Evolutionary conservation across 2,113 vertebrate genomes (phyloP), one percentile per base, ranked within the genome.

Genomic region (Vulpes ferrilata): DNA sequence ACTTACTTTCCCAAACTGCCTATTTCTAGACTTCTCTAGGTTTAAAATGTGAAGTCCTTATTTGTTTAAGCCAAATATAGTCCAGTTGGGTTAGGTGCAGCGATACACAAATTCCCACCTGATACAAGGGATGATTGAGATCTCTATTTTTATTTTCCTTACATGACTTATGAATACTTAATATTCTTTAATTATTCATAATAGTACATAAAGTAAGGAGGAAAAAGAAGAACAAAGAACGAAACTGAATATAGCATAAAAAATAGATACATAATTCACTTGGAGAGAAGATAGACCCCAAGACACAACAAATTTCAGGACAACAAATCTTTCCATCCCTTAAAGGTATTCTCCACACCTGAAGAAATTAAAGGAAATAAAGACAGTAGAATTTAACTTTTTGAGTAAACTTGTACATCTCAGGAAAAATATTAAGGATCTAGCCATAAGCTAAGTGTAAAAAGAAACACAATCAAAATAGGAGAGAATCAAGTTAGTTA

Each of bases 401-500:
- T 79, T n/a, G 69, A 88, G 16, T 82, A 74, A 88, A 59, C 60
- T n/a, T 87, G 76, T 60, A 83, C 23, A 76, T 78, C 48, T 35
- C 27, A 59, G 51, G 30, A 53, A 95, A 67, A 79, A n/a, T 23
- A 32, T 38, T 60, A 82, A 88, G 43, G 69, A 67, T 32, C 32
- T 59, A 92, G 76, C 59, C 48, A 53, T 55, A 48, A 64, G 76
- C 74, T 92, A 83, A 76, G 82, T 22, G 73, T 30, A 94, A 82
- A 82, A 48, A 88, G 10, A 59, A 76, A 43, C 67, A n/a, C 59
- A 64, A 27, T 51, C 59, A 76, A 82, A 59, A 57, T 69, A 78
- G 64, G 35, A 87, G 76, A 53, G 81, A 64, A n/a, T 67, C 59
- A 91, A 88, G 88, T 59, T 51, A 76, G 27, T 90, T 81, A 91